Base-by-base conservation (phyloP, 2,888 invertebrate species). In the Vesta saturnalis region DNA sequence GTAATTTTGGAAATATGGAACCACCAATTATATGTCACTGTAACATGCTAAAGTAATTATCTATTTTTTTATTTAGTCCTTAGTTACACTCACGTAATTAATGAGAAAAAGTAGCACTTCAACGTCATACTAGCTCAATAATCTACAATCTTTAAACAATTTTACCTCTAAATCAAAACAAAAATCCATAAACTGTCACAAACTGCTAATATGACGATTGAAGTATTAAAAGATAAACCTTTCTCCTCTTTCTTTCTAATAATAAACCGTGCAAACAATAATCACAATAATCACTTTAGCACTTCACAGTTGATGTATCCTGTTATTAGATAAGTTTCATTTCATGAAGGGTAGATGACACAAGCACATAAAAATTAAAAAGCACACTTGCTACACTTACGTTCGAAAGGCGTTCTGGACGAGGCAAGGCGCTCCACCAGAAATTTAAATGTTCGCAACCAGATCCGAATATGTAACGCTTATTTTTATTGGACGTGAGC, bases 361-460 rank as follows among this genome's bases (percentile, higher is more conserved):
- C 64, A 61, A 21, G 49, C 66, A 66, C 65, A 56, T 61, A 67
- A 43, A 61, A 59, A 58, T 16, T 18, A 35, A 46, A 55, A 60
- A 56, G 19, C 66, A 67, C 67, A 71, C 71, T 70, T 72, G 67
- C 69, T 69, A 67, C 84, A 95, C 95, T 95, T 94, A 95, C 95
- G 94, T 94, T 94, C 92, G 91, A 93, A 93, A 94, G 95, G 94
- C 94, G 94, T 94, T 95, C 95, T 95, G 95, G 92, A 91, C 91
- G 91, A 90, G 89, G 88, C 89, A 88, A 88, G 88, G 89, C 88
- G 86, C 87, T 86, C 84, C 84, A 84, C 86, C 86, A 87, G 87
- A 87, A 88, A 91, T 92, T 91, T 92, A 92, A 92, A 92, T 91
- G 86, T 86, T 85, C 87, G 92, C 89, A 91, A 92, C 88, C 89